Conservation (phyloP, 2,888 invertebrate genomes). For the Nomada flava region DNA sequence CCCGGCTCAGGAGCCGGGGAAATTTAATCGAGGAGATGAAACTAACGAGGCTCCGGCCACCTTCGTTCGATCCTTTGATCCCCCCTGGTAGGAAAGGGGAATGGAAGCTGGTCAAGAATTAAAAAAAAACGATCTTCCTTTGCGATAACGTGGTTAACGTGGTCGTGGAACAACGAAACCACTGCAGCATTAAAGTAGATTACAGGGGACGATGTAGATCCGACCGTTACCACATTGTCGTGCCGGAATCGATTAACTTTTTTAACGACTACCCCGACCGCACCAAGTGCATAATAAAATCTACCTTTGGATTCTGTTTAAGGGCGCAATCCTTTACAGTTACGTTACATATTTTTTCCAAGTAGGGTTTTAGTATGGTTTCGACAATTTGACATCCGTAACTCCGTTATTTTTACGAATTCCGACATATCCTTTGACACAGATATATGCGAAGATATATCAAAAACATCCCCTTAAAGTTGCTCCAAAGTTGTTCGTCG, state of each 20-base stretch:
- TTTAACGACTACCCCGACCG: not conserved
- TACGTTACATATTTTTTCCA: too few species aligned
- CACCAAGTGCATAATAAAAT: not conserved
- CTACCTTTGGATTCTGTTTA: not conserved
- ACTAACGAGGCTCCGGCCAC: conserved; percentile 44
- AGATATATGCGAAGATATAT: too few species aligned
- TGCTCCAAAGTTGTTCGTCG: not conserved
- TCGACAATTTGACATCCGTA: too few species aligned
- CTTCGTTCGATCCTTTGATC: conserved; percentile 52
- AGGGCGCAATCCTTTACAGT: not conserved
- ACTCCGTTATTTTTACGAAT: too few species aligned
- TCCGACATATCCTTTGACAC: too few species aligned
- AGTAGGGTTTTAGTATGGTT: too few species aligned
- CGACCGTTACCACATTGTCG: not conserved
- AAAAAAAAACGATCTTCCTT: conserved; percentile 32
- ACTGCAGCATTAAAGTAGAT: conserved; percentile 25
- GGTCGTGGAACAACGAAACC: not conserved
- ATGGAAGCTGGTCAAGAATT: conserved; percentile 22
- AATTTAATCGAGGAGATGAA: conserved; percentile 68
- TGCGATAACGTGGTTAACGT: conserved; percentile 25
- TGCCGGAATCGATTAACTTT: not conserved
- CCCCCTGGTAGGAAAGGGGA: not conserved
- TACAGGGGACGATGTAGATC: not conserved
- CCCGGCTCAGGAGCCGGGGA: conserved; percentile 29
- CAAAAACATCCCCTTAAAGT: not conserved